Evolutionary conservation across 2,113 vertebrate species (phyloP).

Genomic region (Clarias batrachus): DNA sequence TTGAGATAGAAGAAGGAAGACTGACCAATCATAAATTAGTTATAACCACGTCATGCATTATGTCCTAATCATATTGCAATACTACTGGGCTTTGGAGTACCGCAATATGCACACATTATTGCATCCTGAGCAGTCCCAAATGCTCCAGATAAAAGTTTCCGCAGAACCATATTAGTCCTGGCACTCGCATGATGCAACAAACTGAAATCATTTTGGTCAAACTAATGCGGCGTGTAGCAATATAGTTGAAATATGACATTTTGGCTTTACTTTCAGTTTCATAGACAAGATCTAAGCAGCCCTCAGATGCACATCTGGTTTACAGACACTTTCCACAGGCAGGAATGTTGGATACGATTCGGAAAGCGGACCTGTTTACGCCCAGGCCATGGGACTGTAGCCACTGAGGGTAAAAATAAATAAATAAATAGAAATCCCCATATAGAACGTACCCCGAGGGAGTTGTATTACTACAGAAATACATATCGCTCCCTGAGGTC

Average conservation of each 20-base stretch:
- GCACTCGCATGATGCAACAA: conserved; percentile 12
- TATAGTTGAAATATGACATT: neutral
- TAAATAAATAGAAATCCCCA: too few species aligned
- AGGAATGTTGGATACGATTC: neutral
- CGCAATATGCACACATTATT: neutral
- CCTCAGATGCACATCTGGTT: conserved; percentile 18
- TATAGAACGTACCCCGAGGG: neutral
- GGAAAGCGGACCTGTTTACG: neutral
- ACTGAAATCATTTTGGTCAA: conserved; percentile 10
- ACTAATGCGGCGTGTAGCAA: neutral
- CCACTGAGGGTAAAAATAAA: neutral
- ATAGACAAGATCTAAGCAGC: too few species aligned
- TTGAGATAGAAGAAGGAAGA: neutral
- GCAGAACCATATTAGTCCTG: neutral
- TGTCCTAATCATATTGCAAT: neutral
- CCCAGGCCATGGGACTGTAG: neutral
- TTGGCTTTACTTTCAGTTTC: neutral
- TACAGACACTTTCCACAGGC: neutral
- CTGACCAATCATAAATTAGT: neutral
- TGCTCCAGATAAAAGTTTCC: neutral
- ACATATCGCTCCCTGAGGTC: neutral
- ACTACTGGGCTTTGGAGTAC: neutral
- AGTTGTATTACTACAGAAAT: neutral
- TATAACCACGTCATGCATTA: neutral
- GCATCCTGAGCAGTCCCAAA: neutral